These are phyloP conservation scores for Gallinago solitaria DNA, from an alignment of 2,797 vertebrate species.

Conservation along the genomic window DNA sequence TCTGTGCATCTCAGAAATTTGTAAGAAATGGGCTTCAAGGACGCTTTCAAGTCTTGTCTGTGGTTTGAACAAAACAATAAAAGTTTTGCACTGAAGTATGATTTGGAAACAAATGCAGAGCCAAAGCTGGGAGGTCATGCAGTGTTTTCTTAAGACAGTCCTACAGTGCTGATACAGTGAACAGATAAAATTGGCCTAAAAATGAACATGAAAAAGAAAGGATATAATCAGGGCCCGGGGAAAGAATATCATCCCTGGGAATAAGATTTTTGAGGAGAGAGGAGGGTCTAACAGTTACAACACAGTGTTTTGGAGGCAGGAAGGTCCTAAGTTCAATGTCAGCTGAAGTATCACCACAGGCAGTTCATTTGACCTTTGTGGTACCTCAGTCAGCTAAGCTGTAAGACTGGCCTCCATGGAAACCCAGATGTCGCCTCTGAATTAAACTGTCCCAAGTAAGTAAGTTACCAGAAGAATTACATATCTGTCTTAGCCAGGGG, in stretches of 20 bases:
- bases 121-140: conserved; percentile 42
- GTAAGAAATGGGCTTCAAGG: conserved; percentile 17
- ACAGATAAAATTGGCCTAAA: conserved; percentile 6
- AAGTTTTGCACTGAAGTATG: conserved; percentile 39
- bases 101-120: conserved; percentile 50
- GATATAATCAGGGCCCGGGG: background rate
- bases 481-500: conserved; percentile 58
- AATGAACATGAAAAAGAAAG: conserved; percentile 29
- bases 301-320: conserved; percentile 31
- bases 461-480: conserved; percentile 67
- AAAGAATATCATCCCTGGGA: conserved; percentile 26
- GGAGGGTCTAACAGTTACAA: conserved; percentile 20
- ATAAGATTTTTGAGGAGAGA: conserved; percentile 30
- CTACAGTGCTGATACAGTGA: background rate
- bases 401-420: conserved; percentile 71
- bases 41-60: conserved; percentile 34
- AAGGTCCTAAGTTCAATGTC: conserved; percentile 56
- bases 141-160: conserved; percentile 30
- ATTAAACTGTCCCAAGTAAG: conserved; percentile 73
- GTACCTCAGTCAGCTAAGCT: conserved; percentile 72
- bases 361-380: conserved; percentile 70
- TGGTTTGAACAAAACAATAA: conserved; percentile 46
- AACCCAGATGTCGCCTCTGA: conserved; percentile 73
- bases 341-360: conserved; percentile 70
- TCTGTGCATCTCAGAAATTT: conserved; percentile 33